Evolutionary conservation across 1,140 invertebrate genomes (phyloP), one percentile per base, ranked within the genome.

Genomic region (Drosophila dunni): DNA sequence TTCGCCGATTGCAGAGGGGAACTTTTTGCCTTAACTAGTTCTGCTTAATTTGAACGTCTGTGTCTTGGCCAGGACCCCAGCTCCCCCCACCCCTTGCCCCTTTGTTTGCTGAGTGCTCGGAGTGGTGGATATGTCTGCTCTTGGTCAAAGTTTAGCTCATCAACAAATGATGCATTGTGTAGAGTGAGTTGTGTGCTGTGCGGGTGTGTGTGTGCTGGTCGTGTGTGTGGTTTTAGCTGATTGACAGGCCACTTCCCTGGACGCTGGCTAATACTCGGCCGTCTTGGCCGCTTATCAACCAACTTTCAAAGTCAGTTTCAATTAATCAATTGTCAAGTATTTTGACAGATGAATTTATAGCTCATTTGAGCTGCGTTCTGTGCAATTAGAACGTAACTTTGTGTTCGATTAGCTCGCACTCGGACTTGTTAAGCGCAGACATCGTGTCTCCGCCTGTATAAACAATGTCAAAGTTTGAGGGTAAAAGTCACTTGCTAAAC

Each of bases 251-350:
- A 74, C 65, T 74, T 80, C 64, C 68, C 56, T 11, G 36, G 57
- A 38, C 57, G 36, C 33, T 7, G 33, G 2, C 20, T 42, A 36
- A n/a, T 56, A 44, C 17, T 42, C 13, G 11, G 10, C 15, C 24
- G 10, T n/a, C 24, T 29, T 63, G 56, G 36, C 24, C 57, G 76
- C 80, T 83, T 88, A 84, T 79, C 79, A 67, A 53, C 74, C 78
- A 70, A 81, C 64, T 79, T 82, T 51, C 76, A 72, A 71, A 89
- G 85, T 90, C 84, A 77, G 81, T 89, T 90, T 81, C 85, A 84
- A 89, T 90, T 89, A 90, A 89, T 89, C 84, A 89, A 79, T 75
- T 84, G 85, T 90, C 84, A 81, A 90, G 81, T 78, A 83, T 78
- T 88, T 78, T 90, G 84, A 88, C 85, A 88, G 66, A 66, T 40